Evolutionary conservation across 2,113 vertebrate species (phyloP), one percentile per base, ranked within the genome.

Genomic region (Ifrita kowaldi): DNA sequence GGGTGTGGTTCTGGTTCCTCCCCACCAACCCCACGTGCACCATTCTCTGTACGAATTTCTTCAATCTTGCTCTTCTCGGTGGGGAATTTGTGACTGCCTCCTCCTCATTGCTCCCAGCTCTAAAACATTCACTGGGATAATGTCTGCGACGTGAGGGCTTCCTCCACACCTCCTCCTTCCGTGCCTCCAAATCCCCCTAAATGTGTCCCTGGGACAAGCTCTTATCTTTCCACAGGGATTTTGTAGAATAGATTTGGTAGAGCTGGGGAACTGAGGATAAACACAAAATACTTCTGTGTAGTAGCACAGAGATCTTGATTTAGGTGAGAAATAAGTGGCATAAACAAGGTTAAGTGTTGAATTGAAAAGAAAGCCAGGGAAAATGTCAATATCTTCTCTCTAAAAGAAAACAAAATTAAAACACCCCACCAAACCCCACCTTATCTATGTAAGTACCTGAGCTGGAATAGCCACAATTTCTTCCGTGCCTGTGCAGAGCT

Each of bases 11-110:
- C 37, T 69, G 47, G 3, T 68, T 30, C 62, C 62, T 68, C 47
- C 53, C 53, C 23, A 8, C 18, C 59, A 7, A 0, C 6, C 76
- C 73, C 7, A 0, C 0, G 2, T 22, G 84, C 4, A 1, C 55
- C 6, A 0, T 55, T 64, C 75, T 47, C 23, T 8, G 1, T 3
- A 10, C 1, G 21, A 46, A 47, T 49, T 37, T 19, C 79, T 60
- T 69, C 42, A 12, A 56, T 42, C 67, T 92, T 24, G 0, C 12
- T 56, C 35, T 55, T 71, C 59, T 70, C 73, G 4, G 1, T 32
- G 64, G 42, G 64, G 46, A 70, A 19, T 65, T 14, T 24, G 65
- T 79, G 59, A 7, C 39, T 47, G 11, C 33, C 84, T 53, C 37
- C 47, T 80, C 50, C 77, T 74, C 42, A 0, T 11, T 52, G 21